Evolutionary conservation across 2,888 invertebrate genomes (phyloP), one percentile per base, ranked within the genome.

Genomic region (Lasioglossum marginatum): DNA sequence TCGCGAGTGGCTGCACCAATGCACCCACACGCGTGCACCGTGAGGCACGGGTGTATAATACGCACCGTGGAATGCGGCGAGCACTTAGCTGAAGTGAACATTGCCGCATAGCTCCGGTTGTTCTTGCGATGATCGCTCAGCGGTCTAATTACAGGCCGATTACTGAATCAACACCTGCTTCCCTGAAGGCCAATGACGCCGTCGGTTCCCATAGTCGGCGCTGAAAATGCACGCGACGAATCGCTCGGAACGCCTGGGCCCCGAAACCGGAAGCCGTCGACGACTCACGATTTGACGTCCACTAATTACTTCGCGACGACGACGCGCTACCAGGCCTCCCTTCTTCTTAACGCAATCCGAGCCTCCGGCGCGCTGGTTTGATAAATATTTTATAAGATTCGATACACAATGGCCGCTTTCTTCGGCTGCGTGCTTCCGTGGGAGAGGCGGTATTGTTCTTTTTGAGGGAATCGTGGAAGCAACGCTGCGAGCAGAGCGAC

Each of bases 91-190:
- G 81, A 82, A 72, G 77, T 80, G 77, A 77, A 77, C 81, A 76
- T 71, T 73, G 79, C 79, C 70, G 80, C 83, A 70, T 83, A 82
- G 79, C 82, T 72, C 57, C 60, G 84, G 79, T 73, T 8, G 63
- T 91, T 92, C 92, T 90, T 91, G 91, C 90, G 88, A 88, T 90
- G 91, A 89, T 91, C 91, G 88, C 91, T 92, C 90, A 91, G 85
- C 88, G 76, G 85, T 80, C 89, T 89, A 92, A 92, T 92, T 92
- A 91, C 88, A 79, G 85, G 74, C 57, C 90, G 90, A 92, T 91
- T 90, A 91, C 89, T 85, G 90, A 90, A 91, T 91, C 89, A 90
- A 92, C 92, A 91, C 91, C 91, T 92, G 92, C 87, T 83, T 82
- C 85, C 72, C 66, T 79, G 85, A 80, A 79, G 86, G 90, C 81